Evolutionary conservation across 2,113 vertebrate species (phyloP).

Genomic region (Vidua macroura): DNA sequence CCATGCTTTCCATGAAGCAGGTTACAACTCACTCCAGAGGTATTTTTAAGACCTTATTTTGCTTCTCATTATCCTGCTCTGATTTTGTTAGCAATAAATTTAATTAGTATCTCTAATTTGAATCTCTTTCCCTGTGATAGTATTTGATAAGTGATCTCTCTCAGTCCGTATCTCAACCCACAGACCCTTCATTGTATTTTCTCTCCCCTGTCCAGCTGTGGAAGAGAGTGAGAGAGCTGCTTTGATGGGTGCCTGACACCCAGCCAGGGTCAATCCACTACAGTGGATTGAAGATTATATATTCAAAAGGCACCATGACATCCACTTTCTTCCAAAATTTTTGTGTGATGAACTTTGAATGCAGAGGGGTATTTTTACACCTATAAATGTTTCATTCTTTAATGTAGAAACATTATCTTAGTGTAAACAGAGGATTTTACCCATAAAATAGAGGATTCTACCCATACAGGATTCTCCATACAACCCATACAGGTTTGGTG

Average conservation of each 20-base stretch:
- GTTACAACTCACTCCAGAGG: background rate
- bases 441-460: too few relatives aligned
- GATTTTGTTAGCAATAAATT: background rate
- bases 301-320: background rate
- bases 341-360: background rate
- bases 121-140: too few relatives aligned
- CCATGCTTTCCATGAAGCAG: background rate
- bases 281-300: background rate
- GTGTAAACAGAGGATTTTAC: background rate
- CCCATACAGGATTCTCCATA: too few relatives aligned
- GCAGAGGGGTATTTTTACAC: rapidly evolving
- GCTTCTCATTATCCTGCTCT: background rate
- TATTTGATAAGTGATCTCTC: background rate
- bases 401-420: background rate
- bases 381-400: background rate
- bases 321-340: background rate
- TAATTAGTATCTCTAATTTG: background rate
- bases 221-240: background rate
- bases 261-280: background rate
- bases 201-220: too few relatives aligned
- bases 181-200: background rate
- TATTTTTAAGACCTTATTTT: background rate
- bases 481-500: background rate
- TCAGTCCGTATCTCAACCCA: background rate
- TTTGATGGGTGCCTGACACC: background rate